Base-by-base conservation (phyloP, 1,140 invertebrate genomes). In the Drosophila oshimai region DNA sequence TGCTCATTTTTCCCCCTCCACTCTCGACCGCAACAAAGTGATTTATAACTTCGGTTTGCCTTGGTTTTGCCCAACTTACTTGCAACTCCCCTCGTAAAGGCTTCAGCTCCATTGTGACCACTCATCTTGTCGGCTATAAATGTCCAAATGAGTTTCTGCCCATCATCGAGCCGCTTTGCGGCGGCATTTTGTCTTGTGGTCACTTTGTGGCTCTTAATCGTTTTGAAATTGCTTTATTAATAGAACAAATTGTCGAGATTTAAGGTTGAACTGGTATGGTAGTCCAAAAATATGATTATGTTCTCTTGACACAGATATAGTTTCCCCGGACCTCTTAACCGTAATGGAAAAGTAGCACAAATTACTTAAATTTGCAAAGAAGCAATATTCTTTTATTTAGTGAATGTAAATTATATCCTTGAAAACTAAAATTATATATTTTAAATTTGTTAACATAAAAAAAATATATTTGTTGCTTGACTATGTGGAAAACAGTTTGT, bases 141-240 rank as follows among this genome's bases (percentile, higher is more conserved):
- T 81, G 81, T 87, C 83, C 81, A 65, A 80, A 80, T 74, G 76
- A 74, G 76, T 80, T 80, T 73, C 55, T 74, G 58, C 53, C 60
- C 47, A 53, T 73, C 44, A 44, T 61, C 44, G 29, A 26, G 34
- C 31, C 45, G 47, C 55, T 46, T 50, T 54, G 45, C 39, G 24
- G 46, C 37, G 69, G 50, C 44, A 47, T 47, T 60, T 45, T 71
- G 61, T 64, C 39, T 64, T 79, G 50, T 70, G 69, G 70, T 71
- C 79, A 61, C 70, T 57, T 71, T 77, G 68, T 42, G 72, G 62
- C 34, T 83, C 83, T 83, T 87, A 87, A 87, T 87, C 83, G 83
- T 68, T 88, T 88, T 74, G 83, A 62, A 87, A 87, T 87, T 87
- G 74, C 83, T 88, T 81, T 87, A 87, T 87, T 87, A 87, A 87